Conservation (phyloP, 1,140 invertebrate species). For the Probaryconus sp. region DNA sequence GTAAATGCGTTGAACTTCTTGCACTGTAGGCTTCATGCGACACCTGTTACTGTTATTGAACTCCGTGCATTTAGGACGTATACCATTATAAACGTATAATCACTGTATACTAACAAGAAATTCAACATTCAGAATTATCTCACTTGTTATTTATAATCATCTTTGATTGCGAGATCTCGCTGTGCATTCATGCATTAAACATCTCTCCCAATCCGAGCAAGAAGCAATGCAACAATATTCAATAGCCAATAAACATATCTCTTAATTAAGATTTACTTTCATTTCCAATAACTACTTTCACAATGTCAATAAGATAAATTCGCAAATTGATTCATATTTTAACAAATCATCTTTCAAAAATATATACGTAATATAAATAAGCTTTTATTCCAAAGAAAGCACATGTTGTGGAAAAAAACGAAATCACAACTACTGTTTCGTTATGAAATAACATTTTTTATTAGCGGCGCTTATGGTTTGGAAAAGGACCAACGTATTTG, state of each 20-base stretch:
- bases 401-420: no score
- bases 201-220: background rate
- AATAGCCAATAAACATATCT: background rate
- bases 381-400: no score
- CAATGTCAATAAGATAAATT: no score
- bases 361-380: no score
- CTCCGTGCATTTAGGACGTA: constrained; percentile 28
- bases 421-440: no score
- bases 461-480: no score
- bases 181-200: background rate
- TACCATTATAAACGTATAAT: constrained; percentile 44
- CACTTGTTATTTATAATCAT: constrained; percentile 28
- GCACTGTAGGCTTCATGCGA: constrained; percentile 28
- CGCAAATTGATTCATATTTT: no score
- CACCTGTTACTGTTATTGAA: constrained; percentile 48
- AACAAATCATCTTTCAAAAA: no score
- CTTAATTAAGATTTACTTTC: background rate
- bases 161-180: background rate
- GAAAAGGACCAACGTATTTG: constrained; percentile 26
- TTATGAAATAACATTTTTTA: no score
- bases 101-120: constrained; percentile 31
- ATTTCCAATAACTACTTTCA: background rate
- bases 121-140: constrained; percentile 22
- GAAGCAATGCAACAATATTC: background rate
- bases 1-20: constrained; percentile 50